Base-by-base conservation (phyloP, 1,140 invertebrate genomes). In the Drosophila triauraria region DNA sequence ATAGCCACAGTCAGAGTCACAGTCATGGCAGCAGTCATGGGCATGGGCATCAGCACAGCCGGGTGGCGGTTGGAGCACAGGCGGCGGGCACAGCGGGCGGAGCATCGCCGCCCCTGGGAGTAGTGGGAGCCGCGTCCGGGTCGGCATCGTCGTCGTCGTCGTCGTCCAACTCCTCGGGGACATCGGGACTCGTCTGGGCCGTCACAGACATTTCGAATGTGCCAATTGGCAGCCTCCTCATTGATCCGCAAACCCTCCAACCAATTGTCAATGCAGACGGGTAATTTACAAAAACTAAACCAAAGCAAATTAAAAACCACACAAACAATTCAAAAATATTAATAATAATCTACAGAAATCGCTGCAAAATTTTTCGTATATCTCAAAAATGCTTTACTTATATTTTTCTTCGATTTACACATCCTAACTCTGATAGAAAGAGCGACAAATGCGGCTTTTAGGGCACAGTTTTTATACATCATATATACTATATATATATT, bases 161-260 rank as follows among this genome's bases (percentile, higher is more conserved):
- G 30, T 47, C 67, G 32, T 54, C 75, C 59, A 61, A 61, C 44
- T 69, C 44, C 35, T 72, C 70, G 60, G 42, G 50, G 58, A 43
- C 72, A 58, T 82, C 87, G 62, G 92, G 92, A 78, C 94, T 97
- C 2, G 95, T 97, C 90, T 98, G 97, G 97, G 97, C 97, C 47
- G 96, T 98, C 9, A 97, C 96, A 43, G 96, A 96, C 93, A 95
- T 98, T 88, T 95, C 96, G 23, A 95, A 95, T 65, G 96, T 98
- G 42, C 97, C 97, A 58, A 94, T 95, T 60, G 97, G 97, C 50
- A 97, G 96, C 79, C 94, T 98, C 70, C 96, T 98, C 69, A 97
- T 98, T 85, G 97, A 98, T 93, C 97, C 97, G 30, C 96, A 96
- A 93, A 95, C 94, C 82, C 95, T 95, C 27, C 94, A 95, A 92